Evolutionary conservation across 1,140 invertebrate genomes (phyloP).

Genomic region (Telenomus remus): DNA sequence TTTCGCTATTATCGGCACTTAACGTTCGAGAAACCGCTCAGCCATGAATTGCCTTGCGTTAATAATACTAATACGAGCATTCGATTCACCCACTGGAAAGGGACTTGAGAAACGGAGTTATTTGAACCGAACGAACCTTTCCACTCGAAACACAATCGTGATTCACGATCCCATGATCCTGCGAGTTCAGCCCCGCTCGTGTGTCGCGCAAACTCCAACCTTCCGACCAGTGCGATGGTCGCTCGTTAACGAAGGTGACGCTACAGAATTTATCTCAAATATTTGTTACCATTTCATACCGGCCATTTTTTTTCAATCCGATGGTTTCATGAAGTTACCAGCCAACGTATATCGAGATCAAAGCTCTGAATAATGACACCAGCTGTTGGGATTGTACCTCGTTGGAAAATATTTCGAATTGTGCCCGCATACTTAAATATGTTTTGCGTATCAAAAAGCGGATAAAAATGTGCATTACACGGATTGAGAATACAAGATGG

Average conservation of each 20-base stretch:
- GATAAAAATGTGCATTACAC: no score
- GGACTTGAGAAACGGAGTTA: conserved; percentile 52
- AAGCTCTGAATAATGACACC: no score
- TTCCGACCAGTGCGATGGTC: conserved; percentile 9
- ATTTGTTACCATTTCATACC: conserved; percentile 20
- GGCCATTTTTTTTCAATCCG: background rate
- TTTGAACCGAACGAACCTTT: conserved; percentile 54
- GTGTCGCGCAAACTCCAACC: conserved; percentile 44
- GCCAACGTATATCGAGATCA: no score
- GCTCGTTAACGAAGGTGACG: conserved; percentile 44
- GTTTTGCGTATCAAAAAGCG: no score
- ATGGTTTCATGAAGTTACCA: no score
- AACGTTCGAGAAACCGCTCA: conserved; percentile 44
- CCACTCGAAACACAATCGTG: conserved; percentile 60
- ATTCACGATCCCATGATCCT: conserved; percentile 57
- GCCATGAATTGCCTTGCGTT: conserved; percentile 54
- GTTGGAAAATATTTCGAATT: no score
- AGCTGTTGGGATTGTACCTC: no score
- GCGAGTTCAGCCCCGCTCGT: conserved; percentile 39
- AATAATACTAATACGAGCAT: conserved; percentile 60
- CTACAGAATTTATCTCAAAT: conserved; percentile 42
- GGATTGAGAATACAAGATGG: no score
- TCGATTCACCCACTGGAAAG: conserved; percentile 58
- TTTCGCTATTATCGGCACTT: conserved; percentile 58
- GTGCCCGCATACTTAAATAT: no score